Base-by-base conservation (phyloP, 1,140 invertebrate genomes). In the Caenorhabditis brenneri region DNA sequence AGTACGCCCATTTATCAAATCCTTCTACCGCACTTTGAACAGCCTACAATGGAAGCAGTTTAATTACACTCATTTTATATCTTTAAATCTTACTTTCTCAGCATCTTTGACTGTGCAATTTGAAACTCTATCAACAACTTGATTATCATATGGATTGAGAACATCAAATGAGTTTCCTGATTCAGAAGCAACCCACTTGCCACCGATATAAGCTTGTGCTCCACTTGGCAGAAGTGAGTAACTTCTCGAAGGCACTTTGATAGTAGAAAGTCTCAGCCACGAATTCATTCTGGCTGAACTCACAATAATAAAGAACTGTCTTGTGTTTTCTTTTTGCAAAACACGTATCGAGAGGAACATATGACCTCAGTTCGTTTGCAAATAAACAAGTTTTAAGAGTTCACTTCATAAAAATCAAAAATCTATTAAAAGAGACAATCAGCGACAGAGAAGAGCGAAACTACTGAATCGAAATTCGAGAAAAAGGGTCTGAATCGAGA, bases 91-190 rank as follows among this genome's bases (percentile, higher is more conserved):
- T 74, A 90, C 88, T 53, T 88, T 79, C 51, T 90, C 60, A 29
- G 89, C 89, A 51, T 90, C 89, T 16, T 79, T 79, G 0, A 85
- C 84, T 55, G 81, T 80, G 79, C 89, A 90, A 84, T 91, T 88
- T 12, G 88, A 48, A 55, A 88, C 87, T 51, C 88, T 84, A 33
- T 42, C 83, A 69, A 91, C 58, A 15, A 88, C 19, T 60, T 90
- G 86, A 7, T 84, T 86, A 24, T 85, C 82, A 60, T 85, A 89
- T 2, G 88, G 88, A 87, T 90, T 86, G n/a, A 79, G 31, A 15
- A 90, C 89, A 74, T 86, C 87, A 78, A 90, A 90, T 1, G 46
- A 48, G 22, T 88, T 85, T 19, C 60, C 82, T 31, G 84, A 33
- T 36, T 49, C 60, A 15, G 79, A 24, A 24, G 31, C 39, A 7